Evolutionary conservation across 2,797 vertebrate genomes (phyloP), one percentile per base, ranked within the genome.

Genomic region (Galaxias olidus): DNA sequence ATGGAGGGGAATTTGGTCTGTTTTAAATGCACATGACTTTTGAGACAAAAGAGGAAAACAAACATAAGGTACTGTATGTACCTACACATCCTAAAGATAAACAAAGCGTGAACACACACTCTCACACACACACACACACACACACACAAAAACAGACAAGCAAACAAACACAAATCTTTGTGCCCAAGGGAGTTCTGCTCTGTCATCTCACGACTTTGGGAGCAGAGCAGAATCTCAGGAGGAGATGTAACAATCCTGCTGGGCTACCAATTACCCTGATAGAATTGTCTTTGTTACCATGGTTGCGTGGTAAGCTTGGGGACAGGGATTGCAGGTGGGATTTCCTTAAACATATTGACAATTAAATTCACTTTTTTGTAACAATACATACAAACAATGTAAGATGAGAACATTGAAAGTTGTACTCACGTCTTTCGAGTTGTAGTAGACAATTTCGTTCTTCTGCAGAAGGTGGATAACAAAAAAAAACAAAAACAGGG

Each of bases 401-500:
- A 63, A 30, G 59, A 50, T 4, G 8, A 40, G 9, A 17, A 20
- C 15, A 47, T 58, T 1, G 40, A 45, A 63, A 55, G 61, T 76
- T n/a, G 56, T 88, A 84, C 94, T 96, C 88, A 90, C 89, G 0
- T 96, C 95, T 87, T 97, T 97, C 82, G 96, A 92, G 70, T 96
- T 96, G 89, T 94, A 97, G 90, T 97, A 96, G 75, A 88, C 80
- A 10, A 94, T 90, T 70, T 94, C 92, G 50, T 94, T 90, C 7
- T 75, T 79, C 96, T 97, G 84, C 12, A 72, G 78, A 83, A 71
- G 89, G 12, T 43, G 46, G 86, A 57, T 71, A 79, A 13, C 50
- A 19, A 69, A 47, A 46, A 43, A 83, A 73, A 89, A 41, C 55
- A 47, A 86, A 15, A 69, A 78, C 14, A 57, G 40, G 72, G 49